phyloP scores from a whole-genome alignment of 2,888 invertebrate species.

The Scaptomyza cyrtandrae region DNA sequence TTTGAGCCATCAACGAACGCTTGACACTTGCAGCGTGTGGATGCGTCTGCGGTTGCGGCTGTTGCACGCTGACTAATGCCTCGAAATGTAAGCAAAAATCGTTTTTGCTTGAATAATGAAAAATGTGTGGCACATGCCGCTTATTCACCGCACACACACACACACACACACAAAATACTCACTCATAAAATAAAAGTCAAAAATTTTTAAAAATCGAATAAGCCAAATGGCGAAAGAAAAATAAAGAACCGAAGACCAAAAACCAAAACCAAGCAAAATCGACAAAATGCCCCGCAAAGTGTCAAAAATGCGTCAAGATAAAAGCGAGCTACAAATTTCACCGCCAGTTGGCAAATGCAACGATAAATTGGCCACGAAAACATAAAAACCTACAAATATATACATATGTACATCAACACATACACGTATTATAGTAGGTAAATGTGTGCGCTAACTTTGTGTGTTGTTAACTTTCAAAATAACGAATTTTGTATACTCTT shows the following conservation, averaged over 20 bases:
- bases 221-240: slow-evolving; percentile 14
- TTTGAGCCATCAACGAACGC: slow-evolving; percentile 34
- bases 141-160: slow-evolving; percentile 26
- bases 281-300: slow-evolving; percentile 71
- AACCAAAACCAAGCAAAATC: slow-evolving; percentile 54
- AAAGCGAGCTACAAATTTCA: slow-evolving; percentile 68
- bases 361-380: slow-evolving; percentile 67
- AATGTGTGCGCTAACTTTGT: background rate
- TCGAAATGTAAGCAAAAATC: slow-evolving; percentile 45
- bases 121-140: slow-evolving; percentile 65
- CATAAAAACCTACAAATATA: slow-evolving; percentile 5
- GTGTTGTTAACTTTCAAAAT: slow-evolving; percentile 2
- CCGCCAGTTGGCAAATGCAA: slow-evolving; percentile 73
- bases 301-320: slow-evolving; percentile 77
- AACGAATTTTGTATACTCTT: slow-evolving; percentile 16
- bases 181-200: slow-evolving; percentile 30
- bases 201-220: slow-evolving; percentile 27
- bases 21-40: slow-evolving; percentile 45
- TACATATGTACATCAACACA: slow-evolving; percentile 20
- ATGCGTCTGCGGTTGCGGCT: slow-evolving; percentile 35
- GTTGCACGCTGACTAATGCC: slow-evolving; percentile 71
- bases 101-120: slow-evolving; percentile 49
- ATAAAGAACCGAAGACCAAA: slow-evolving; percentile 14
- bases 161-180: slow-evolving; percentile 9
- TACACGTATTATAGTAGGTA: background rate